phyloP scores from a whole-genome alignment of 2,113 vertebrate genomes.

The Amphiprion ocellaris region DNA sequence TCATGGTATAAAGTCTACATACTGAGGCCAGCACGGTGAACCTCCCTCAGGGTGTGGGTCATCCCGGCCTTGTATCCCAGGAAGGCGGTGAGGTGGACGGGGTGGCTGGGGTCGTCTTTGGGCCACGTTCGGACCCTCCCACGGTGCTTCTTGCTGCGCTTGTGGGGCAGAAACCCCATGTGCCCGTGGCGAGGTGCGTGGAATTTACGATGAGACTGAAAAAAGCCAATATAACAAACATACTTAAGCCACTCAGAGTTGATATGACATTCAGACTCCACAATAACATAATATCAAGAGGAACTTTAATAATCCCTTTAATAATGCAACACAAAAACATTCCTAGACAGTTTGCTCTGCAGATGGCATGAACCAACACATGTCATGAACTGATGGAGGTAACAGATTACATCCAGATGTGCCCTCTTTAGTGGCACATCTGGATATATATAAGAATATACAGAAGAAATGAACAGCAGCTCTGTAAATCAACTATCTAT shows the following conservation, averaged over 20 bases:
- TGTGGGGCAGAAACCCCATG: constrained; percentile 95
- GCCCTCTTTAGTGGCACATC: too few relatives aligned
- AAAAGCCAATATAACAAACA: not conserved
- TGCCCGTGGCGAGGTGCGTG: constrained; percentile 96
- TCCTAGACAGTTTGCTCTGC: too few relatives aligned
- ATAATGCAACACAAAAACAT: not conserved
- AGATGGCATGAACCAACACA: not conserved
- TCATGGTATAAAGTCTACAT: constrained; percentile 67
- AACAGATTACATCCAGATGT: not conserved
- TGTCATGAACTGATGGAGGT: not conserved
- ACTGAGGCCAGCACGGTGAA: constrained; percentile 94
- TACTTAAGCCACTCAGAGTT: not conserved
- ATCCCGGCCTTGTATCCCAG: constrained; percentile 98
- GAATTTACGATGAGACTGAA: constrained; percentile 96
- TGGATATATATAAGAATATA: too few relatives aligned
- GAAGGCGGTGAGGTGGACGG: constrained; percentile 94
- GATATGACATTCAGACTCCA: not conserved
- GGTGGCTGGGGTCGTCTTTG: constrained; percentile 92
- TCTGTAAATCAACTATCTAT: too few relatives aligned
- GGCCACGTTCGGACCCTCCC: constrained; percentile 97
- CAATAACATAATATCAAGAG: too few relatives aligned
- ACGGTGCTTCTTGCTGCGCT: constrained; percentile 91
- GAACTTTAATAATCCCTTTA: not conserved
- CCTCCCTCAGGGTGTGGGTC: constrained; percentile 96
- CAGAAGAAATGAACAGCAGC: too few relatives aligned